Percentiles rank a stretch among this genome's conserved stretches.
Conservation (phyloP, 2,888 invertebrate genomes). For the Opisthograptis luteolata region DNA sequence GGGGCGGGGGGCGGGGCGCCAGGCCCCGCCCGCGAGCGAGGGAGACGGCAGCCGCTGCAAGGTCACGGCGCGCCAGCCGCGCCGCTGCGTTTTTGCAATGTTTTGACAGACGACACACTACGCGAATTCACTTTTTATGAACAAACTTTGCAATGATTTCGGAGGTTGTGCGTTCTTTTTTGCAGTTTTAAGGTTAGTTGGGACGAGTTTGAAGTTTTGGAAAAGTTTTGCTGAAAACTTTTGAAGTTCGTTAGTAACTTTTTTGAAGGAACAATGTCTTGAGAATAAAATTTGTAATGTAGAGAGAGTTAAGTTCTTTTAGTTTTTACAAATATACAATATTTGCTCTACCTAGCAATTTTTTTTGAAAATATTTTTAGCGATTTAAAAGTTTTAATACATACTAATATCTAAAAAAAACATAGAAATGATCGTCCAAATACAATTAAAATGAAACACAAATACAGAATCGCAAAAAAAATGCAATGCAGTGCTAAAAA, state of each 20-base stretch:
- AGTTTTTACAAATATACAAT: too few species aligned
- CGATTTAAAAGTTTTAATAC: conserved; percentile 1
- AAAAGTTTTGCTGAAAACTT: not conserved
- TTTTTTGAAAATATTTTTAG: too few species aligned
- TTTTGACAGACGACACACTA: conserved; percentile 50
- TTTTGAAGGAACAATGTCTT: not conserved
- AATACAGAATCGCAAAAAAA: too few species aligned
- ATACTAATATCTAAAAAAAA: too few species aligned
- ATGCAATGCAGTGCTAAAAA: conserved; percentile 53
- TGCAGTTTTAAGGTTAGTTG: not conserved
- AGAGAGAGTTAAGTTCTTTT: too few species aligned
- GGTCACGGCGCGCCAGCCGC: conserved; percentile 53
- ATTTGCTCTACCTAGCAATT: too few species aligned
- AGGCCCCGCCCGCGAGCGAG: conserved; percentile 64
- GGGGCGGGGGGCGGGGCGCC: conserved; percentile 76
- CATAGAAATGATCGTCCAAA: too few species aligned
- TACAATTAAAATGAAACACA: too few species aligned
- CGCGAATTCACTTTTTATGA: conserved; percentile 19
- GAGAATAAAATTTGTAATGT: not conserved
- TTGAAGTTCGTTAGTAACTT: not conserved
- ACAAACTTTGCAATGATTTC: conserved; percentile 3
- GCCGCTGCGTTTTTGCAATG: conserved; percentile 52
- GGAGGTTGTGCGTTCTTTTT: not conserved
- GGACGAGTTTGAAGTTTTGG: not conserved
- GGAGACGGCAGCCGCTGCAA: conserved; percentile 66